A percentile compares a stretch with the other conserved stretches of the same genome.
Conservation (phyloP, 2,888 invertebrate genomes). For the Agapetus fuscipes region DNA sequence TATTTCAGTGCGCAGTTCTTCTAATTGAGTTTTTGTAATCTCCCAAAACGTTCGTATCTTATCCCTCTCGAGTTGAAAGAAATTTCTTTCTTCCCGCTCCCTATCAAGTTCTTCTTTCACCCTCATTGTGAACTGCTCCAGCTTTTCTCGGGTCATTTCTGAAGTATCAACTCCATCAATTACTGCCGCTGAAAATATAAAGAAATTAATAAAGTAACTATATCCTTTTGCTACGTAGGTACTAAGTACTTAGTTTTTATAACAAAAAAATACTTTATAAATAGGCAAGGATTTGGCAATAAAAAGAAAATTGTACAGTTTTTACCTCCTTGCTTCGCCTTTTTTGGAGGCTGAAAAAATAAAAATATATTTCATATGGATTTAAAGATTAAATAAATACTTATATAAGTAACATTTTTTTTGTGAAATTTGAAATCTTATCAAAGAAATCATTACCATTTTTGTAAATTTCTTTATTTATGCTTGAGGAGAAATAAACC, state of each 20-base stretch:
- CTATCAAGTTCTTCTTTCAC: slow-evolving; percentile 87
- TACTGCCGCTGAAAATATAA: slow-evolving; percentile 27
- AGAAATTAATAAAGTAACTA: neutral
- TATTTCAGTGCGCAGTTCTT: slow-evolving; percentile 67
- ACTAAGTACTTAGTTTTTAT: too few species aligned
- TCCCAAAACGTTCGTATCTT: slow-evolving; percentile 94
- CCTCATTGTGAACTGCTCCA: slow-evolving; percentile 78
- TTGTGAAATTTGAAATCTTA: too few species aligned
- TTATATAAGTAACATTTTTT: too few species aligned
- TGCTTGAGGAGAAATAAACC: too few species aligned
- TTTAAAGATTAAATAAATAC: too few species aligned
- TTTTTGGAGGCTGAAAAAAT: slow-evolving; percentile 18
- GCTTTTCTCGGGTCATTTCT: slow-evolving; percentile 86
- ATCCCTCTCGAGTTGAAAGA: slow-evolving; percentile 90
- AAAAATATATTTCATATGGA: neutral
- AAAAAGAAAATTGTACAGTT: too few species aligned
- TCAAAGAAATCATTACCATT: too few species aligned
- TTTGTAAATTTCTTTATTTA: too few species aligned
- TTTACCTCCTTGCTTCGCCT: slow-evolving; percentile 17
- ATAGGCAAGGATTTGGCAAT: neutral
- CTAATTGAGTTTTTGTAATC: slow-evolving; percentile 81
- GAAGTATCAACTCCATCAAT: slow-evolving; percentile 89
- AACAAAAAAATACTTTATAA: too few species aligned
- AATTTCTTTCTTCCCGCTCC: slow-evolving; percentile 91
- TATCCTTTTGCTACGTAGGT: neutral